Percentiles rank a stretch among this genome's conserved stretches.
These are phyloP conservation scores for Macropus fuliginosus DNA, from an alignment of 2,797 vertebrate species.

Conservation along the genomic window DNA sequence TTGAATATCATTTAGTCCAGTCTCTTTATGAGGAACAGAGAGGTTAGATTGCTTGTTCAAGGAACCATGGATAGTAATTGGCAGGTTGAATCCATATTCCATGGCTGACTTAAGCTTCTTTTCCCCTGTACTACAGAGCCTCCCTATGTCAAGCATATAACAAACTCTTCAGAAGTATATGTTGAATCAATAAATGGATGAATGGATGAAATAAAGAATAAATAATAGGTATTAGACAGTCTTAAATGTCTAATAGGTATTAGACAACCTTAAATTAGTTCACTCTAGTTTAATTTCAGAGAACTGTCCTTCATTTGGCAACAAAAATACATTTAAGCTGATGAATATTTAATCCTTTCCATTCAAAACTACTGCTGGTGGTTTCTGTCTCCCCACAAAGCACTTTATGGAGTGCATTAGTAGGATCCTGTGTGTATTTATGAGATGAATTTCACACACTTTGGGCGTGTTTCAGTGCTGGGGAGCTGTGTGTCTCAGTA, in stretches of 20 bases:
- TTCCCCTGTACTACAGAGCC: not conserved
- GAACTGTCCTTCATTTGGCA: constrained; percentile 26
- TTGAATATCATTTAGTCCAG: not conserved
- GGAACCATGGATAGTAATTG: not conserved
- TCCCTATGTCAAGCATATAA: not conserved
- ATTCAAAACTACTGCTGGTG: not conserved
- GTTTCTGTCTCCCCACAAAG: not conserved
- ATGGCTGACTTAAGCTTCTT: not conserved
- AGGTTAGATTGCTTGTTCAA: not conserved
- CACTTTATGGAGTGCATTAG: not conserved
- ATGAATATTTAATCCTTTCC: constrained; percentile 29
- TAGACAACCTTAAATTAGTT: not conserved
- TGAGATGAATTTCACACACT: constrained; percentile 5
- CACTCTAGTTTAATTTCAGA: constrained; percentile 36
- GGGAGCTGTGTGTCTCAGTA: not conserved
- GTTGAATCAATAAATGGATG: not conserved
- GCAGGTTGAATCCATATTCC: not conserved
- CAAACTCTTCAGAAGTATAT: not conserved
- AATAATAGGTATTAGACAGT: not conserved
- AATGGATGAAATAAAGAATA: not conserved
- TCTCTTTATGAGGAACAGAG: not conserved
- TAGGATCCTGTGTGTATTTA: not conserved
- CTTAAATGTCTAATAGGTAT: not conserved
- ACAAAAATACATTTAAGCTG: constrained; percentile 26
- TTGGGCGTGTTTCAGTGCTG: not conserved